Conservation (phyloP, 1,140 invertebrate species). For the Tetragnatha versicolor region DNA sequence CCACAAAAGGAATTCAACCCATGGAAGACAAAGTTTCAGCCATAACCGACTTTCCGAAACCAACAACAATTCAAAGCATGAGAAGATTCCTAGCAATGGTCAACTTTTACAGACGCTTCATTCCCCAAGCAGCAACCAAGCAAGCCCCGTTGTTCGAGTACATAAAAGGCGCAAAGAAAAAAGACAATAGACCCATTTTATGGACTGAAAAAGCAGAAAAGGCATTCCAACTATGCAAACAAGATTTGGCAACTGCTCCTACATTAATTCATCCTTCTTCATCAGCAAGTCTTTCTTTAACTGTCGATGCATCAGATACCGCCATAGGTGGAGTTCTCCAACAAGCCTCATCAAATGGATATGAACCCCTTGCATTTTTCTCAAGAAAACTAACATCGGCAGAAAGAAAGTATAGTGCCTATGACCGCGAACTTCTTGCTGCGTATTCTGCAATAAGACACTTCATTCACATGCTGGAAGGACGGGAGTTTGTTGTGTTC, state of each 20-base stretch:
- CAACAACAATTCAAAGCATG: conserved; percentile 60
- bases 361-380: neutral
- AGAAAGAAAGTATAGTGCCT: neutral
- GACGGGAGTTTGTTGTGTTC: neutral
- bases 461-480: neutral
- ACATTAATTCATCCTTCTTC: neutral
- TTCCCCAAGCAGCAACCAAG: conserved; percentile 58
- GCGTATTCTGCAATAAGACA: neutral
- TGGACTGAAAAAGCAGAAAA: neutral
- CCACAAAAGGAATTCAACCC: neutral
- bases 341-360: neutral
- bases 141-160: conserved; percentile 46
- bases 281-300: neutral
- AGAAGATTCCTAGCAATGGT: conserved; percentile 62
- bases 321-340: neutral
- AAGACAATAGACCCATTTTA: neutral
- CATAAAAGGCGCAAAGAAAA: conserved; percentile 17
- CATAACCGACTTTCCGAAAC: conserved; percentile 58
- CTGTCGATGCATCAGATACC: neutral
- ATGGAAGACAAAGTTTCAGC: neutral
- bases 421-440: neutral
- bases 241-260: neutral
- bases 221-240: neutral
- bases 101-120: conserved; percentile 64
- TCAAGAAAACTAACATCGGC: neutral